These are phyloP conservation scores for Corbicula japonica DNA, from an alignment of 2,888 invertebrate species.

Conservation along the genomic window DNA sequence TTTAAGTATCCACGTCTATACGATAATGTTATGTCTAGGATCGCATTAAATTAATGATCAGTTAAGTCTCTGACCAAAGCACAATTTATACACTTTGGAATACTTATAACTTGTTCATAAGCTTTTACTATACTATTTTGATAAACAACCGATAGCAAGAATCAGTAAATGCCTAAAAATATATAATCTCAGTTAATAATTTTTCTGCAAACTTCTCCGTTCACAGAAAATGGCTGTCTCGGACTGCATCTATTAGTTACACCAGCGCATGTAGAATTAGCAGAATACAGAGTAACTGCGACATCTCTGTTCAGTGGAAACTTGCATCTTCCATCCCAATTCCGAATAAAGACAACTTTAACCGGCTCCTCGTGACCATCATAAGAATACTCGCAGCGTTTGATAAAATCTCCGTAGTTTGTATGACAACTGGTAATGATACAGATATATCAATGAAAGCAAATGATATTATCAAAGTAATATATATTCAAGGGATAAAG, in stretches of 20 bases:
- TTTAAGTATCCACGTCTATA: no score
- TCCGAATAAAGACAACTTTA: conserved; percentile 7
- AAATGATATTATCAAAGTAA: neutral
- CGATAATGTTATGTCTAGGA: no score
- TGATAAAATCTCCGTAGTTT: conserved; percentile 14
- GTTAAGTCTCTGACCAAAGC: no score
- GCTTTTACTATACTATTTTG: no score
- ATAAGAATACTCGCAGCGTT: conserved; percentile 1
- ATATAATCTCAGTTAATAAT: no score
- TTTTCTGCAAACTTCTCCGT: conserved; percentile 12
- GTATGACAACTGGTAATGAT: conserved; percentile 6
- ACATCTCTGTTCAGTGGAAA: conserved; percentile 6
- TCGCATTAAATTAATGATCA: no score
- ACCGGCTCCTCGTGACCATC: conserved; percentile 6
- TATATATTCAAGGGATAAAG: neutral
- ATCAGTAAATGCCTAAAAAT: no score
- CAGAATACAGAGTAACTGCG: neutral
- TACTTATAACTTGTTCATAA: no score
- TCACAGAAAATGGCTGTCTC: conserved; percentile 3
- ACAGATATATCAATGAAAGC: neutral
- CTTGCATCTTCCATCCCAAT: conserved; percentile 11
- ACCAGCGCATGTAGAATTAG: conserved; percentile 9
- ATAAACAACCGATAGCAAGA: no score
- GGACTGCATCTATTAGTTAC: conserved; percentile 3
- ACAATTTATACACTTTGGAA: no score